phyloP scores from a whole-genome alignment of 1,140 invertebrate species.

The Nymphalis io region DNA sequence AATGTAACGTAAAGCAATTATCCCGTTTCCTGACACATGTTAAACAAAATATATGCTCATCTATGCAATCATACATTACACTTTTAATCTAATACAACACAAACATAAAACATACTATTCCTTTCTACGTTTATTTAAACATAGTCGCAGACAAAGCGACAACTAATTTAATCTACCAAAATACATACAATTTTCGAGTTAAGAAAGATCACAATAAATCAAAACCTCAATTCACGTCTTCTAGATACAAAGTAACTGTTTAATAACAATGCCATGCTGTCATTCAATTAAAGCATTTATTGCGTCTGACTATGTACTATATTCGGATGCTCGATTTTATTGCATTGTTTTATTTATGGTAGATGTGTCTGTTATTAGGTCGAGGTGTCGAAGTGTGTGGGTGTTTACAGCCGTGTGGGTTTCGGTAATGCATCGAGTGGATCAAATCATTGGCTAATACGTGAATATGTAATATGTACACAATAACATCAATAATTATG shows the following conservation, averaged over 20 bases:
- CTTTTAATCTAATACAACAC: too few species aligned
- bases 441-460: slow-evolving; percentile 38
- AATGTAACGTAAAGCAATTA: too few species aligned
- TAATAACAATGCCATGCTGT: background rate
- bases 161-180: background rate
- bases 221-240: slow-evolving; percentile 18
- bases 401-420: slow-evolving; percentile 37
- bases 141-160: too few species aligned
- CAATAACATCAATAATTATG: background rate
- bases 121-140: too few species aligned
- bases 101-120: too few species aligned
- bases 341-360: slow-evolving; percentile 19
- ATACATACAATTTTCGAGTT: slow-evolving; percentile 20
- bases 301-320: background rate
- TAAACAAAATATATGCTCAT: too few species aligned
- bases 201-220: slow-evolving; percentile 32
- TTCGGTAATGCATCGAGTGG: slow-evolving; percentile 35
- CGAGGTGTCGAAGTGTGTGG: slow-evolving; percentile 35
- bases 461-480: slow-evolving; percentile 20
- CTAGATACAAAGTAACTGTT: slow-evolving; percentile 8
- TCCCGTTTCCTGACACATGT: too few species aligned
- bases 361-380: slow-evolving; percentile 20
- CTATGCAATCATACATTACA: too few species aligned
- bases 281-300: slow-evolving; percentile 16
- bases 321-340: slow-evolving; percentile 4